Base-by-base conservation (phyloP, 2,888 invertebrate species). In the Zeuzera pyrina region DNA sequence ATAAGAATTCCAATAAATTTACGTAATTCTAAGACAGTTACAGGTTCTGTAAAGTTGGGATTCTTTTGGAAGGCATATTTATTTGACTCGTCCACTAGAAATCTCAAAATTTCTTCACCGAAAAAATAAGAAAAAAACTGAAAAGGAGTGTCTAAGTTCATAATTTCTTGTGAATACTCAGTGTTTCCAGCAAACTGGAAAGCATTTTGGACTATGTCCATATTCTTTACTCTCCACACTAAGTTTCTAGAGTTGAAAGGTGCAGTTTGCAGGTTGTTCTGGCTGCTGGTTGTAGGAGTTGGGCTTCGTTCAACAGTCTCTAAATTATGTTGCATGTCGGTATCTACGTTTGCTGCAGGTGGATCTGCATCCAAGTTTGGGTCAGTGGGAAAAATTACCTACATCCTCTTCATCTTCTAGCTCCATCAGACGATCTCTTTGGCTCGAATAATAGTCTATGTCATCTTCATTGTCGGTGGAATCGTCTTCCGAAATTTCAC, bases 221-320 rank as follows among this genome's bases (percentile, higher is more conserved):
- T 52, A 51, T 54, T 52, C 31, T 48, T 53, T 49, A 49, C 47
- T 51, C 46, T 53, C 52, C 51, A 52, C 38, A 49, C 44, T 45
- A 47, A 39, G 39, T 51, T 49, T 49, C 49, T 39, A 45, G 44
- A 43, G 44, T 49, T 49, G 48, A 42, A 48, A 34, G 47, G 47
- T 47, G 46, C 49, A 47, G 46, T 50, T 48, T 49, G 43, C 49
- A 50, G 45, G 43, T 49, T 50, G 41, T 53, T 47, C 50, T 43
- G 42, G 48, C 40, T 46, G 44, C 43, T 44, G 38, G 39, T 43
- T 42, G 38, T 42, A 38, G 41, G 44, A 48, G 45, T 43, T 46
- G 44, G 47, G 45, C 34, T 48, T 43, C 41, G 47, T 50, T 51
- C 49, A 41, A 47, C 44, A 42, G 48, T 49, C 45, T 50, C 48